phyloP scores from a whole-genome alignment of 1,140 invertebrate genomes.

The Drosophila watanabei region DNA sequence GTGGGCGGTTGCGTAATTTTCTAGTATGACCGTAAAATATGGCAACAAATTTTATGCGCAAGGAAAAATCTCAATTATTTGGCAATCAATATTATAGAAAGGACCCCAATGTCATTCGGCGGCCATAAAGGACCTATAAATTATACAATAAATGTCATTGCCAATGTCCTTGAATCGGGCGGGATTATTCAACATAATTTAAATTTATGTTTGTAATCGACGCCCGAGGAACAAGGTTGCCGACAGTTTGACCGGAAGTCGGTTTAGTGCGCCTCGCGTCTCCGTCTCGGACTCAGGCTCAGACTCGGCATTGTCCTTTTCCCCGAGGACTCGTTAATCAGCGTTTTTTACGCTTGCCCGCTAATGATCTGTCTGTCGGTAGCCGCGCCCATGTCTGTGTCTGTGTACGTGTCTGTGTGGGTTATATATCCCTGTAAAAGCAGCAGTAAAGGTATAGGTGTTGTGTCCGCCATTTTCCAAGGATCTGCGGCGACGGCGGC shows the following conservation, averaged over 20 bases:
- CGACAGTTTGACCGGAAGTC: constrained; percentile 43
- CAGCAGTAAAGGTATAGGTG: constrained; percentile 24
- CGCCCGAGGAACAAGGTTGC: constrained; percentile 29
- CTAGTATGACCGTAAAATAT: constrained; percentile 58
- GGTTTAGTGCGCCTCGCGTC: constrained; percentile 11
- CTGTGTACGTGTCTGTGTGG: not conserved
- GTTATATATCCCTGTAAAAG: constrained; percentile 6
- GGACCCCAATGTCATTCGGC: constrained; percentile 28
- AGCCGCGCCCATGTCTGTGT: not conserved
- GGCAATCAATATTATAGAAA: constrained; percentile 76
- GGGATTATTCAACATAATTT: constrained; percentile 78
- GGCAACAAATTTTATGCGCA: constrained; percentile 66
- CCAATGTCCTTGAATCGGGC: constrained; percentile 64
- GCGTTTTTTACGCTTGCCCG: constrained; percentile 79
- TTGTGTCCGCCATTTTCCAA: constrained; percentile 21
- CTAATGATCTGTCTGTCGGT: constrained; percentile 76
- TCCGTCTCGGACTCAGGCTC: constrained; percentile 5
- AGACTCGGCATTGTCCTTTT: constrained; percentile 26
- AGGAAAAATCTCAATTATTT: constrained; percentile 79
- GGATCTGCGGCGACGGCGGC: constrained; percentile 28
- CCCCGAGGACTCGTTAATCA: constrained; percentile 80
- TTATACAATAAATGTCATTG: constrained; percentile 77
- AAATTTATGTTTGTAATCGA: constrained; percentile 79
- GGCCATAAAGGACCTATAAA: constrained; percentile 76
- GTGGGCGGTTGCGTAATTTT: constrained; percentile 44